Conservation (phyloP, 2,888 invertebrate species). For the Pyrrhosoma nymphula region DNA sequence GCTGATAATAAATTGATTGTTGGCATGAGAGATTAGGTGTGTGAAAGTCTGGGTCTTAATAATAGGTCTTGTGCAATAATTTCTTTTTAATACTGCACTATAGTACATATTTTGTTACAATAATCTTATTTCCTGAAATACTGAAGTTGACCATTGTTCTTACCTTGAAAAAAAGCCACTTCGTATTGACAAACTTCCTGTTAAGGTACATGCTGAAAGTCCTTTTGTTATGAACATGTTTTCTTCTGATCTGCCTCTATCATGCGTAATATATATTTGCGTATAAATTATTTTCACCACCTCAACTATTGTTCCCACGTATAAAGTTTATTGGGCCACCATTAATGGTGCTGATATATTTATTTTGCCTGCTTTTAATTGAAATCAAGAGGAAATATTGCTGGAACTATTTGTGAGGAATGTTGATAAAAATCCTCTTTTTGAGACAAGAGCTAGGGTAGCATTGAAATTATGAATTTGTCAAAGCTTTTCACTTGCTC, state of each 20-base stretch:
- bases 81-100: conserved; percentile 53
- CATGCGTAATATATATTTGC: neutral
- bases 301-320: conserved; percentile 5
- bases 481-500: conserved; percentile 57
- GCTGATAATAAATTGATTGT: conserved; percentile 41
- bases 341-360: conserved; percentile 55
- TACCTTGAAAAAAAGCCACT: neutral
- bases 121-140: neutral
- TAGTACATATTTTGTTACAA: conserved; percentile 44
- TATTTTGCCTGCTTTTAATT: conserved; percentile 26
- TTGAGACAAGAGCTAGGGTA: neutral
- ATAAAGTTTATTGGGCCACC: conserved; percentile 32
- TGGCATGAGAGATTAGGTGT: conserved; percentile 28
- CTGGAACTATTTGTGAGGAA: conserved; percentile 25
- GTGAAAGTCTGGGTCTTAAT: conserved; percentile 43
- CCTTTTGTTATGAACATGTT: neutral
- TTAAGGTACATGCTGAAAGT: neutral
- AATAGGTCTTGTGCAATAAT: conserved; percentile 60
- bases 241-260: neutral
- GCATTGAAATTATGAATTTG: conserved; percentile 24
- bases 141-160: neutral
- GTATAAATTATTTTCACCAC: conserved; percentile 37
- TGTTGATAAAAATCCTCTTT: neutral
- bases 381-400: conserved; percentile 6
- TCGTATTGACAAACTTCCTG: neutral